Evolutionary conservation across 1,140 invertebrate species (phyloP).

Genomic region (Calephelis virginiensis): DNA sequence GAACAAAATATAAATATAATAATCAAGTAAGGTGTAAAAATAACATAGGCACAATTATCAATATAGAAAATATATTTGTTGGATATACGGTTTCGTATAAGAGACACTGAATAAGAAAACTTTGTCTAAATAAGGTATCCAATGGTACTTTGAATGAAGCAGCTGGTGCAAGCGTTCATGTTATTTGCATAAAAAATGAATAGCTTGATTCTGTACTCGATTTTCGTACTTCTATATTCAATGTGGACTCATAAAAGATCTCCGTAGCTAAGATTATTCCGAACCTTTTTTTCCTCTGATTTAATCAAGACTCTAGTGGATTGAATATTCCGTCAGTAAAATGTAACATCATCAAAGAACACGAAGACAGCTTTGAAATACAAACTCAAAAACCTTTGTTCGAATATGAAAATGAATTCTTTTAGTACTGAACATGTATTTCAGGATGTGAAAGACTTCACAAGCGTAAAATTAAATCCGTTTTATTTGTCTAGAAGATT

Average conservation of each 20-base stretch:
- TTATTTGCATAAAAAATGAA: conserved; percentile 5
- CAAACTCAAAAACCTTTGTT: conserved; percentile 16
- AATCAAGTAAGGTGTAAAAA: too few species aligned
- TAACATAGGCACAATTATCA: too few species aligned
- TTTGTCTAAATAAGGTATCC: conserved; percentile 7
- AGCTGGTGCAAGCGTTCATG: conserved; percentile 6
- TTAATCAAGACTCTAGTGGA: conserved; percentile 31
- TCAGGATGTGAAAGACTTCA: background rate
- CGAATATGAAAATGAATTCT: conserved; percentile 17
- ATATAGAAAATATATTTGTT: too few species aligned
- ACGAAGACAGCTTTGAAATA: conserved; percentile 14
- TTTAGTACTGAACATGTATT: conserved; percentile 10
- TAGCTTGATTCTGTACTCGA: conserved; percentile 10
- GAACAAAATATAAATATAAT: too few species aligned
- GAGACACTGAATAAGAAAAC: background rate
- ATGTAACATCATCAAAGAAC: conserved; percentile 16
- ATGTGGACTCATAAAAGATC: conserved; percentile 24
- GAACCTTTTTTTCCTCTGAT: conserved; percentile 34
- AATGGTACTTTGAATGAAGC: background rate
- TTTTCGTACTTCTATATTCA: conserved; percentile 23
- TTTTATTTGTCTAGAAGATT: conserved; percentile 6
- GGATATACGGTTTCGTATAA: background rate
- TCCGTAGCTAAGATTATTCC: conserved; percentile 26
- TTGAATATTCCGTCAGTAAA: conserved; percentile 34
- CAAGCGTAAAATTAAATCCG: conserved; percentile 9